phyloP scores from a whole-genome alignment of 2,797 vertebrate genomes.

The Gambusia yucatana region DNA sequence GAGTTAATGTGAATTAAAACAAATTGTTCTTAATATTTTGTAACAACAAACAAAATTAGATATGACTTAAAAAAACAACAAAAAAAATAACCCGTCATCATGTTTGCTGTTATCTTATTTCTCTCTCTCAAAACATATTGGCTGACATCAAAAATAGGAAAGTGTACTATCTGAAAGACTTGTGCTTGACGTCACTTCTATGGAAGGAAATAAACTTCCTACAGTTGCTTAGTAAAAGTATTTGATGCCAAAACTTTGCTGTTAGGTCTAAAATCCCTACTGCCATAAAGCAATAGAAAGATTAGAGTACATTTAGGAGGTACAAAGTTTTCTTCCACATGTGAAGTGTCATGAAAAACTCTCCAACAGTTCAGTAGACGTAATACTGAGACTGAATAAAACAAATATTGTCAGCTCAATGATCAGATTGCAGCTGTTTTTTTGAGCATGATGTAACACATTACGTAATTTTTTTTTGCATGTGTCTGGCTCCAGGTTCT shows the following conservation, averaged over 20 bases:
- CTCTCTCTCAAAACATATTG: neutral
- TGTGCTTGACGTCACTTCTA: slow-evolving; percentile 35
- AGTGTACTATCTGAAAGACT: slow-evolving; percentile 9
- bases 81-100: neutral
- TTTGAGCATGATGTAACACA: too few relatives aligned
- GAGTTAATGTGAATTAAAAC: neutral
- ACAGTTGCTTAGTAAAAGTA: neutral
- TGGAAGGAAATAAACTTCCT: slow-evolving; percentile 6
- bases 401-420: neutral
- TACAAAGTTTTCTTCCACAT: slow-evolving; percentile 8
- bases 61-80: neutral
- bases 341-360: neutral
- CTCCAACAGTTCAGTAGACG: neutral
- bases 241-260: slow-evolving; percentile 14
- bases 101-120: neutral
- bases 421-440: neutral
- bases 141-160: slow-evolving; percentile 1
- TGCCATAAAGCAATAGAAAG: slow-evolving; percentile 4
- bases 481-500: slow-evolving; percentile 81
- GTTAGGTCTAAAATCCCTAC: neutral
- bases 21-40: neutral
- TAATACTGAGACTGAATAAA: neutral
- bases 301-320: neutral
- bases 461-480: neutral
- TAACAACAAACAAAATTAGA: neutral